phyloP scores from a whole-genome alignment of 2,888 invertebrate species.

The Dichetophora obliterata region DNA sequence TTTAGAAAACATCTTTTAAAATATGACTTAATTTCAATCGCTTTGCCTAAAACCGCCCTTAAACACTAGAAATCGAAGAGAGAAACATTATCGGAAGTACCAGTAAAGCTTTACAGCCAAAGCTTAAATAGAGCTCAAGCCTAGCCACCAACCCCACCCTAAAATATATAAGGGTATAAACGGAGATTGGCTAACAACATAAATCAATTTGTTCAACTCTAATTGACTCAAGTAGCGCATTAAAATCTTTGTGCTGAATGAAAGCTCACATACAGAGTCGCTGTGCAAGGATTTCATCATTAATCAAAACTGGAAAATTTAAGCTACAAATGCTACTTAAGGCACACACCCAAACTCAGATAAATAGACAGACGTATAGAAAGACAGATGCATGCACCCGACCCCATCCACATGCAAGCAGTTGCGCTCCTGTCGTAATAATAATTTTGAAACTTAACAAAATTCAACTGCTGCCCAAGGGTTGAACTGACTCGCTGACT shows the following conservation, averaged over 20 bases:
- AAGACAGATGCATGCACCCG: neutral
- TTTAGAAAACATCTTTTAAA: too few relatives aligned
- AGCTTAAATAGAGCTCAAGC: too few relatives aligned
- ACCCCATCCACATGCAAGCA: too few relatives aligned
- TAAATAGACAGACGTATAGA: neutral
- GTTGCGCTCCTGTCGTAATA: neutral
- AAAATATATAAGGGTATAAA: too few relatives aligned
- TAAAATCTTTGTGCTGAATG: neutral
- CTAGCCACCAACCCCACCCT: too few relatives aligned
- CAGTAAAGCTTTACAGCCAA: too few relatives aligned
- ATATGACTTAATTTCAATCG: too few relatives aligned
- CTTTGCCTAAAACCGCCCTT: too few relatives aligned
- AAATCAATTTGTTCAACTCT: slow-evolving; percentile 13
- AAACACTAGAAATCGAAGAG: too few relatives aligned
- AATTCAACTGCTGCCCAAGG: neutral
- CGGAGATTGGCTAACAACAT: neutral
- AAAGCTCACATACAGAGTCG: neutral
- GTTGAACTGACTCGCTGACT: neutral
- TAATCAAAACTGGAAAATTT: slow-evolving; percentile 8
- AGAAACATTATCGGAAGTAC: too few relatives aligned
- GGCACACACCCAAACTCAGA: neutral
- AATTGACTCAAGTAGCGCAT: slow-evolving; percentile 19
- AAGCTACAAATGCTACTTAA: neutral
- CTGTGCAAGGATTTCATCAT: neutral
- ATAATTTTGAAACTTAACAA: neutral